These are phyloP conservation scores for Rhopalosiphum nymphaeae DNA, from an alignment of 2,888 invertebrate genomes.

Conservation along the genomic window DNA sequence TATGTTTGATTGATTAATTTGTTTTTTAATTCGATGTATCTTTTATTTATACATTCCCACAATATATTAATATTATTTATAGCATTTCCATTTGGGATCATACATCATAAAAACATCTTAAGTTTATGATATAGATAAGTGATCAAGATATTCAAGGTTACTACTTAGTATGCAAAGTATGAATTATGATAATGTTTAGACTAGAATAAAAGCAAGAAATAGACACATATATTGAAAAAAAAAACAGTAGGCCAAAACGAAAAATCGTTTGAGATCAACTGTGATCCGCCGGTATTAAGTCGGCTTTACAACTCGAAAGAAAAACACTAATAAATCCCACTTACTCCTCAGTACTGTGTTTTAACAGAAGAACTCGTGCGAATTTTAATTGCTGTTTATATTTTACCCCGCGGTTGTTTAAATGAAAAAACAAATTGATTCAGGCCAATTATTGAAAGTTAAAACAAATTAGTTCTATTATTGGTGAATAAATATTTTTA, in stretches of 20 bases:
- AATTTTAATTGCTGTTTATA: conserved; percentile 54
- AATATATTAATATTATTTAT: neutral
- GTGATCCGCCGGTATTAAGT: conserved; percentile 63
- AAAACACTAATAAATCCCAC: conserved; percentile 64
- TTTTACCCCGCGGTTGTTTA: neutral
- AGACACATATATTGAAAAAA: conserved; percentile 40
- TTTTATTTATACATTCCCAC: neutral
- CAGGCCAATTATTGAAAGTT: neutral
- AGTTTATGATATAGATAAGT: neutral
- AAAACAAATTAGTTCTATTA: neutral
- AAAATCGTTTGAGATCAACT: conserved; percentile 62
- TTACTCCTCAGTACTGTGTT: conserved; percentile 48
- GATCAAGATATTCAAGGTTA: neutral
- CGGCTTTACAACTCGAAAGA: conserved; percentile 63
- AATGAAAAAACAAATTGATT: neutral
- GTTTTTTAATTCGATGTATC: neutral
- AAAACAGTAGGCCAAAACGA: conserved; percentile 50
- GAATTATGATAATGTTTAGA: neutral
- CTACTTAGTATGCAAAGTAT: neutral
- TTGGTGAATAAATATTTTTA: neutral
- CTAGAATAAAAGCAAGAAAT: neutral
- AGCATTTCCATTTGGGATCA: neutral
- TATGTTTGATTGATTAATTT: neutral
- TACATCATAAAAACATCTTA: neutral
- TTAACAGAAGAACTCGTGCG: conserved; percentile 39